Base-by-base conservation (phyloP, 2,888 invertebrate genomes). In the Rhingia campestris region DNA sequence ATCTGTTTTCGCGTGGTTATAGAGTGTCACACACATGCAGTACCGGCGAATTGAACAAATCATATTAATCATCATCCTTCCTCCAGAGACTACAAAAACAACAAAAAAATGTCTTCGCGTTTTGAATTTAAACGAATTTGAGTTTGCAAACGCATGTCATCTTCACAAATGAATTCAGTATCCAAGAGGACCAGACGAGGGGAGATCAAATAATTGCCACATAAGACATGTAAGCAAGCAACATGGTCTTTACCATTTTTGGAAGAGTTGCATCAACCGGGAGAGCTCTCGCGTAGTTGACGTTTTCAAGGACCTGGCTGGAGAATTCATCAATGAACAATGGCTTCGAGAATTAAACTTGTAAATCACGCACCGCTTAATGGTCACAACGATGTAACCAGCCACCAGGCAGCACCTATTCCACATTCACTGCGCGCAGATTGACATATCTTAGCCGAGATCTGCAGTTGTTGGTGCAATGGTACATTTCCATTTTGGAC, bases 241-340 rank as follows among this genome's bases (percentile, higher is more conserved):
- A 64, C 63, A 69, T 79, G 74, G 84, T 75, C 66, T 33, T 59
- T 54, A 70, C 80, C 84, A 80, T 80, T 80, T 80, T 80, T 80
- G 80, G 84, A 64, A 53, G 53, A 74, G 53, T 69, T 35, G 45
- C 75, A 69, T 75, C 69, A 37, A 64, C 51, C 22, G 22, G 39
- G 4, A 37, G n/a, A 49, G 56, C 10, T 41, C 56, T 43, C 53
- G 22, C 35, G 9, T 33, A 12, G 30, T 70, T 66, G 80, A 64
- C 66, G 43, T 73, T 53, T 79, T 66, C 74, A 80, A 84, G 84
- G 80, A 74, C 80, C 61, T 3, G 30, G 32, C 43, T n/a, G 43
- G 41, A 61, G 54, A 81, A 81, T 80, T 80, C 74, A 84, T 84
- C 84, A 84, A 84, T 84, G 84, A 84, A 84, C 84, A 84, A 84